phyloP scores from a whole-genome alignment of 2,888 invertebrate genomes.

The Dendrolimus pini region DNA sequence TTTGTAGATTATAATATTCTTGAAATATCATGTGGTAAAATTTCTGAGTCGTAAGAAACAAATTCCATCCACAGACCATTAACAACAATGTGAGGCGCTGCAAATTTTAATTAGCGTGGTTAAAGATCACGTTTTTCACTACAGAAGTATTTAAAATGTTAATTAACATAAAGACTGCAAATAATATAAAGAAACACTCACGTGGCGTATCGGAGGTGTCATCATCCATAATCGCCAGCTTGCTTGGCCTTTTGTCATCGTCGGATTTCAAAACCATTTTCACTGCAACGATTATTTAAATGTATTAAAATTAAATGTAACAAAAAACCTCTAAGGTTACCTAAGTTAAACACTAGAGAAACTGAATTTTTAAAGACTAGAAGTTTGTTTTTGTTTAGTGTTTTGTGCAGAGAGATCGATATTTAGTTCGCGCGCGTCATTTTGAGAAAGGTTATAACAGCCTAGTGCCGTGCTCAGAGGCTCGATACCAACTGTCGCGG shows the following conservation, averaged over 20 bases:
- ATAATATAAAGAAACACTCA: constrained; percentile 31
- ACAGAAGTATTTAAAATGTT: not conserved
- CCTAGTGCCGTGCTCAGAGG: constrained; percentile 35
- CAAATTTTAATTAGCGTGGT: not conserved
- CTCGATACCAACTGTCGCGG: constrained; percentile 59
- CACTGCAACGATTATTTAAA: constrained; percentile 28
- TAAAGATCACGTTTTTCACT: not conserved
- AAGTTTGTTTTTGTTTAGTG: not conserved
- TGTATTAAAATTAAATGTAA: constrained; percentile 15
- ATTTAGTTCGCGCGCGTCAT: constrained; percentile 42
- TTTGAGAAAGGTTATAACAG: constrained; percentile 28
- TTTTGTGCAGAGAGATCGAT: constrained; percentile 8
- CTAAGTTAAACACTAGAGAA: not conserved
- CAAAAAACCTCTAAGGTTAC: constrained; percentile 14
- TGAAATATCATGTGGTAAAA: too few species aligned
- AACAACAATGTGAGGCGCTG: not conserved
- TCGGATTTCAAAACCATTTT: constrained; percentile 68
- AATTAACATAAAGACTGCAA: not conserved
- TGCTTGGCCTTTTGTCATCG: constrained; percentile 68
- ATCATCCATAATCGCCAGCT: constrained; percentile 69
- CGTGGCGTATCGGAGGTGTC: constrained; percentile 54
- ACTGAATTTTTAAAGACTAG: not conserved
- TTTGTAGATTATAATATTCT: too few species aligned
- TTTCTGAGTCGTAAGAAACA: too few species aligned
- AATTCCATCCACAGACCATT: not conserved